These are phyloP conservation scores for Atlantisia rogersi DNA, from an alignment of 2,113 vertebrate genomes.

Conservation along the genomic window DNA sequence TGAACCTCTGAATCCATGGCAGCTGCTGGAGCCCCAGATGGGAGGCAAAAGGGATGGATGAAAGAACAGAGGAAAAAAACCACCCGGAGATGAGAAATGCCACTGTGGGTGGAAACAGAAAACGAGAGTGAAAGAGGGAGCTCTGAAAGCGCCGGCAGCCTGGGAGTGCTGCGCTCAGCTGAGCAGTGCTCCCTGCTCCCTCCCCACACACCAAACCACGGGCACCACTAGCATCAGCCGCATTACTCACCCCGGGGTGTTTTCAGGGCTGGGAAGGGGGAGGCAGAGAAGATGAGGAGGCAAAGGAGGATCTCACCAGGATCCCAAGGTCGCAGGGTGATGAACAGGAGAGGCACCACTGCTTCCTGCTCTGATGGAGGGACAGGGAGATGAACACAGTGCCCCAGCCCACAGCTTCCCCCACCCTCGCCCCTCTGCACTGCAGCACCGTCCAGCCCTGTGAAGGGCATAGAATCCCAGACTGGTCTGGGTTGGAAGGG, in stretches of 20 bases:
- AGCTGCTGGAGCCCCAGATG: neutral
- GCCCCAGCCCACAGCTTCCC: fast-evolving
- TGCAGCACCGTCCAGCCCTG: neutral
- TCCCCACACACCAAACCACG: neutral
- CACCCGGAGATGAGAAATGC: neutral
- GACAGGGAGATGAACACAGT: fast-evolving
- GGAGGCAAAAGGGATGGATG: fast-evolving
- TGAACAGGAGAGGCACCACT: neutral
- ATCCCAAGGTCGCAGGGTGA: neutral
- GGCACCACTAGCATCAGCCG: neutral
- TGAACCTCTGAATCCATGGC: fast-evolving
- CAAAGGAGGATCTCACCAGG: neutral
- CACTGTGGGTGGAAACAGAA: neutral
- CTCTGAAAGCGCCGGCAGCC: neutral
- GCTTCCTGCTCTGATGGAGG: neutral
- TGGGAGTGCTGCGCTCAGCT: neutral
- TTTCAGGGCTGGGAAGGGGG: neutral
- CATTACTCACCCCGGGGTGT: neutral
- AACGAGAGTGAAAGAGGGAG: neutral
- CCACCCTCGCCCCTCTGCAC: neutral
- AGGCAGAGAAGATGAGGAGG: neutral
- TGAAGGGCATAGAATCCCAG: neutral
- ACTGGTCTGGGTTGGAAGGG: too few relatives aligned
- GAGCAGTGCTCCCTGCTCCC: neutral
- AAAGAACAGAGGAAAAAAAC: neutral